Percentiles rank a stretch among this genome's conserved stretches.
These are phyloP conservation scores for Hylyphantes graminicola DNA, from an alignment of 1,140 invertebrate species.

Conservation along the genomic window DNA sequence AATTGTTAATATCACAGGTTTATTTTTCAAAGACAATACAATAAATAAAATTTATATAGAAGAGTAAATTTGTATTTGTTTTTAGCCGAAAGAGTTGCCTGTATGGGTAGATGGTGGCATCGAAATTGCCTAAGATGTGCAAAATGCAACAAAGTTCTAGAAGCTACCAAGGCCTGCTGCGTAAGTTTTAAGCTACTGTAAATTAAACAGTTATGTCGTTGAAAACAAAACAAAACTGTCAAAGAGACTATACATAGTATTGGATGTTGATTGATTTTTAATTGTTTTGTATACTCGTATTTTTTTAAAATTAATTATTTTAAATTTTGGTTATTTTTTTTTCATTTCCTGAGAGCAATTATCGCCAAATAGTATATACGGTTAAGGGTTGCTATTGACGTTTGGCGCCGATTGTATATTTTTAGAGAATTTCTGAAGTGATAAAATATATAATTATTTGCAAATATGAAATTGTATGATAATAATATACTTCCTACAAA, in stretches of 20 bases:
- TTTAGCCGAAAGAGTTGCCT: conserved; percentile 36
- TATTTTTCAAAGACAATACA: background rate
- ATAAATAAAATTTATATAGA: background rate
- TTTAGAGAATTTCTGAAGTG: too few species aligned
- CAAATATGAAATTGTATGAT: too few species aligned
- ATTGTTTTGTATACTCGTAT: background rate
- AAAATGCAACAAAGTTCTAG: conserved; percentile 55
- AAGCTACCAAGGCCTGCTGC: conserved; percentile 23
- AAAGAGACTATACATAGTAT: background rate
- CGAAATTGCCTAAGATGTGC: conserved; percentile 46
- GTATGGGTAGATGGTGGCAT: conserved; percentile 51
- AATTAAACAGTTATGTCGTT: background rate
- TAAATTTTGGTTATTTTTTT: too few species aligned
- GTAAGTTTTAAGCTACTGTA: conserved; percentile 17
- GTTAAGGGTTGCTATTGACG: background rate
- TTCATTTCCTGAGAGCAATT: too few species aligned
- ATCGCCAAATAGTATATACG: background rate
- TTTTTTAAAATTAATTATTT: background rate
- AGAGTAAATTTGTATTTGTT: background rate
- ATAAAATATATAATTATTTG: too few species aligned
- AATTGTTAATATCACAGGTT: background rate
- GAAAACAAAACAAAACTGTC: background rate
- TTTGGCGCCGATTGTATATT: too few species aligned
- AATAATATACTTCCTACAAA: too few species aligned
- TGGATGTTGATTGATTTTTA: background rate